phyloP scores from a whole-genome alignment of 2,113 vertebrate genomes.

The Dicrurus megarhynchus region DNA sequence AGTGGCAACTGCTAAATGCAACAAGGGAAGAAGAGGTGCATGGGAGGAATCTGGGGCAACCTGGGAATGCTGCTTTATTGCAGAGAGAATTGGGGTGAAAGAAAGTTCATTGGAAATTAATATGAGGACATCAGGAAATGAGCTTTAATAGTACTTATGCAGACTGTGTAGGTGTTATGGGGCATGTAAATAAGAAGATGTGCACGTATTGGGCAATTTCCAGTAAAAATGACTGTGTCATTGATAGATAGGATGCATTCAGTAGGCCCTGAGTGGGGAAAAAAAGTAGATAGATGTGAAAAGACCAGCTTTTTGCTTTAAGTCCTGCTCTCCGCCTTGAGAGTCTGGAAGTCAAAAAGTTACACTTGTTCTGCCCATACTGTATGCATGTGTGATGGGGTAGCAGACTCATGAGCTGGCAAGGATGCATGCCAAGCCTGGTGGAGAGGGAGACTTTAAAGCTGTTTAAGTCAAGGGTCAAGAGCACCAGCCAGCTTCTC shows the following conservation, averaged over 20 bases:
- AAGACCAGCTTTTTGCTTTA: background rate
- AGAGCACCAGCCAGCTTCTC: background rate
- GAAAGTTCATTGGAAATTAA: background rate
- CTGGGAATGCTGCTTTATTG: background rate
- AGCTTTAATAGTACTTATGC: background rate
- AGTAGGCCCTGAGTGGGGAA: background rate
- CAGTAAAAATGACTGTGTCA: background rate
- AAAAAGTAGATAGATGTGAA: background rate
- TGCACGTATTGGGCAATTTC: rapidly evolving
- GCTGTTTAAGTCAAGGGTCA: background rate
- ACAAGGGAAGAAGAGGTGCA: background rate
- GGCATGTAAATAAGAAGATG: background rate
- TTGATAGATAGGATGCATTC: background rate
- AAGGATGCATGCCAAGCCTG: background rate
- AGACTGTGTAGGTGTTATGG: background rate
- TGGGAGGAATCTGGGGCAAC: background rate
- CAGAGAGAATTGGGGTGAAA: background rate
- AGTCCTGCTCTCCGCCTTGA: background rate
- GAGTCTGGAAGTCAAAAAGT: background rate
- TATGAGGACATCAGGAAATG: background rate
- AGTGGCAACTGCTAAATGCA: background rate
- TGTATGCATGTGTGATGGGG: background rate
- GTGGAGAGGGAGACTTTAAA: background rate
- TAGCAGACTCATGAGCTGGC: background rate
- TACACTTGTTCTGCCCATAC: background rate